A percentile compares a stretch with the other conserved stretches of the same genome.
Evolutionary conservation across 2,888 invertebrate species (phyloP).

Genomic region (Caenorhabditis sp.): DNA sequence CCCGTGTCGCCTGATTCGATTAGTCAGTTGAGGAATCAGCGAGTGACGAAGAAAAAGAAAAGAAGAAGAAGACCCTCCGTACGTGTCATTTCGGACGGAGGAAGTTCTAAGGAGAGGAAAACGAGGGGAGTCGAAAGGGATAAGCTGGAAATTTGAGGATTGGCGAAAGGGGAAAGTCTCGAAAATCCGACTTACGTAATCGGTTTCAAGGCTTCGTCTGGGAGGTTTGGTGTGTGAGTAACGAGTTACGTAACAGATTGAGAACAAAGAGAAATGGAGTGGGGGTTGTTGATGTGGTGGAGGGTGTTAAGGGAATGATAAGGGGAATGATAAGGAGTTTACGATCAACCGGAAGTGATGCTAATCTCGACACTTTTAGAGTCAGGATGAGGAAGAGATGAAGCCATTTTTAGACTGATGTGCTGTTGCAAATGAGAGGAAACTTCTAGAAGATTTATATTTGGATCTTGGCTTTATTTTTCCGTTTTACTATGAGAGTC

Average conservation of each 20-base stretch:
- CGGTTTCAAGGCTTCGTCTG: slow-evolving; percentile 11
- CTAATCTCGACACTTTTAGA: slow-evolving; percentile 19
- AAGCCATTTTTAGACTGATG: slow-evolving; percentile 25
- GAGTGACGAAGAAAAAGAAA: too few relatives aligned
- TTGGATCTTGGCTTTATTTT: neutral
- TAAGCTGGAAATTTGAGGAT: slow-evolving; percentile 15
- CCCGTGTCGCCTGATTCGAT: slow-evolving; percentile 50
- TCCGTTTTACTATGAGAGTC: neutral
- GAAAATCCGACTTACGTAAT: neutral
- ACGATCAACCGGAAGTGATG: slow-evolving; percentile 20
- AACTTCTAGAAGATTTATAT: neutral
- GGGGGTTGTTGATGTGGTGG: neutral
- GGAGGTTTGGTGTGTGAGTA: neutral
- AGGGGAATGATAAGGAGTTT: neutral
- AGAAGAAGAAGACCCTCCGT: neutral
- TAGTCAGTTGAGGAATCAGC: slow-evolving; percentile 30
- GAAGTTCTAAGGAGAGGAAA: slow-evolving; percentile 4
- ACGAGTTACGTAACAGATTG: neutral
- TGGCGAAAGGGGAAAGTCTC: slow-evolving; percentile 7
- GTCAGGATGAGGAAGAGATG: slow-evolving; percentile 7
- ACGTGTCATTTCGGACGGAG: slow-evolving; percentile 8
- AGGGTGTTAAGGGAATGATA: slow-evolving; percentile 2
- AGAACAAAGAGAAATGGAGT: neutral
- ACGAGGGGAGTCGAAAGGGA: neutral
- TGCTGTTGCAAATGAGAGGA: neutral